Percentiles rank a stretch among this genome's conserved stretches.
These are phyloP conservation scores for Pterophyllum scalare DNA, from an alignment of 2,113 vertebrate species.

Conservation along the genomic window DNA sequence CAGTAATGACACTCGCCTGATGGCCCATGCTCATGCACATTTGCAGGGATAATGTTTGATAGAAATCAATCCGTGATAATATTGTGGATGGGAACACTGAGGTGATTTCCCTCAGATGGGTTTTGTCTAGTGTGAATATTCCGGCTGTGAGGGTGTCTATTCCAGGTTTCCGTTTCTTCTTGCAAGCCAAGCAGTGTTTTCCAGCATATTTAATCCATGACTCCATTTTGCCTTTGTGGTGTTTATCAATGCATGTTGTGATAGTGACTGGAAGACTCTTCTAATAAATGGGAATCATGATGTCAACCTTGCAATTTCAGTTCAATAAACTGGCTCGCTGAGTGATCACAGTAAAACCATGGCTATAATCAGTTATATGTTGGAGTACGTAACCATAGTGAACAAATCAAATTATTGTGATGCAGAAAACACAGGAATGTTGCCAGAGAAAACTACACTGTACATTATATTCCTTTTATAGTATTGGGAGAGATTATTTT, in stretches of 20 bases:
- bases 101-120: slow-evolving; percentile 55
- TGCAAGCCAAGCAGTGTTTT: not conserved
- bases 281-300: not conserved
- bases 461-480: not conserved
- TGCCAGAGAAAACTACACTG: not conserved
- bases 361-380: not conserved
- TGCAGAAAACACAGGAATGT: not conserved
- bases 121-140: slow-evolving; percentile 46
- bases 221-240: not conserved
- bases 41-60: slow-evolving; percentile 75
- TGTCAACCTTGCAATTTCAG: not conserved
- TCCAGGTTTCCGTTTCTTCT: slow-evolving; percentile 16
- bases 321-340: not conserved
- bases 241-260: not conserved
- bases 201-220: not conserved
- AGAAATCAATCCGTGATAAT: slow-evolving; percentile 72
- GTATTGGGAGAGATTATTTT: not conserved
- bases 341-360: not conserved
- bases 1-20: slow-evolving; percentile 88
- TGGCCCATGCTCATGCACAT: slow-evolving; percentile 83
- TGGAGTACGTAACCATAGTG: not conserved
- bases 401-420: not conserved
- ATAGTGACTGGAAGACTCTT: not conserved
- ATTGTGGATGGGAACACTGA: slow-evolving; percentile 47
- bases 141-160: slow-evolving; percentile 15